These are phyloP conservation scores for Lasioglossum pauxillum DNA, from an alignment of 2,888 invertebrate genomes.

Conservation along the genomic window DNA sequence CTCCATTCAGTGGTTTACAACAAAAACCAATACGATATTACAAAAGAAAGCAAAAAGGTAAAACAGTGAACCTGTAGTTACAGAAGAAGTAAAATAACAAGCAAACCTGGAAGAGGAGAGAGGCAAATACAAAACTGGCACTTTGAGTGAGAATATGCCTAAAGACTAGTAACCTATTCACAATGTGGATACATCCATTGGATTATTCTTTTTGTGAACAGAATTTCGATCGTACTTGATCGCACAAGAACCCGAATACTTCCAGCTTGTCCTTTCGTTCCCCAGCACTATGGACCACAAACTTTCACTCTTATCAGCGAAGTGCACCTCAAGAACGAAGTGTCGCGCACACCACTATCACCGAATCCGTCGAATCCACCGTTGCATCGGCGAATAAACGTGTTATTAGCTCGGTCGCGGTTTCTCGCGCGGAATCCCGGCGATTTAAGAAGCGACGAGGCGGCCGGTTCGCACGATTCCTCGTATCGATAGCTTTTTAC, in stretches of 20 bases:
- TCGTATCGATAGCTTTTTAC: not conserved
- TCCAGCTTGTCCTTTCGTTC: not conserved
- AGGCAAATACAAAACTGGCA: too few species aligned
- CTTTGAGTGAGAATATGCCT: too few species aligned
- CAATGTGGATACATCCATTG: too few species aligned
- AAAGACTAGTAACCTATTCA: too few species aligned
- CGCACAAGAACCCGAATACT: not conserved
- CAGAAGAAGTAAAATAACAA: too few species aligned
- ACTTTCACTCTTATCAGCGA: not conserved
- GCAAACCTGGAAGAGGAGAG: too few species aligned
- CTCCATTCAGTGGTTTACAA: too few species aligned
- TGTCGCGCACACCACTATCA: not conserved
- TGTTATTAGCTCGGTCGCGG: not conserved
- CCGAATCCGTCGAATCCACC: not conserved
- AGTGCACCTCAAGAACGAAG: not conserved
- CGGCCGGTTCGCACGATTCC: not conserved
- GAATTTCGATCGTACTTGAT: not conserved
- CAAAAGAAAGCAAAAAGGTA: too few species aligned
- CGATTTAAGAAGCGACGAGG: not conserved
- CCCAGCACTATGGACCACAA: not conserved
- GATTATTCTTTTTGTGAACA: not conserved
- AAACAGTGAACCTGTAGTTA: too few species aligned
- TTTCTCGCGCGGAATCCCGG: not conserved
- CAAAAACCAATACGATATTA: too few species aligned
- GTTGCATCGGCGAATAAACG: not conserved